Evolutionary conservation across 2,113 vertebrate species (phyloP), one percentile per base, ranked within the genome.

Genomic region (Ophiodon elongatus): DNA sequence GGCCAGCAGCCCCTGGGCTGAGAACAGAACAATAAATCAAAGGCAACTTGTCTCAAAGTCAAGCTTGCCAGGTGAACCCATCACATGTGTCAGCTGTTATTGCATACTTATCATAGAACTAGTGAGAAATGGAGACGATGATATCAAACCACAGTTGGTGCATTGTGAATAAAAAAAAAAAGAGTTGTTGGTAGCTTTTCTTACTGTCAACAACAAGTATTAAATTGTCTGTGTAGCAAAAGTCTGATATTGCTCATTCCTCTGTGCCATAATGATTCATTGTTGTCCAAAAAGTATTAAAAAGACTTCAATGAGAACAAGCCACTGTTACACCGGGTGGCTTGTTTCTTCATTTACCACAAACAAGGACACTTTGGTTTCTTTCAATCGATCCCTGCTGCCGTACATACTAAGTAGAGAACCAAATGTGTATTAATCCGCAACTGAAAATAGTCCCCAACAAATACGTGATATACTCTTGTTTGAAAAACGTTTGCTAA

Each of bases 11-110:
- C 56, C n/a, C 19, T 2, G 72, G 79, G 57, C 35, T 57, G 47
- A 68, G 54, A 73, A 54, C 13, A n/a, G 75, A 56, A 52, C 63
- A 59, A 69, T 66, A 71, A 78, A 71, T 80, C 45, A 78, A 25
- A 37, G 63, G n/a, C 45, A 54, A 19, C 75, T 19, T n/a, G n/a
- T n/a, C n/a, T n/a, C n/a, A n/a, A 60, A 73, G 54, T 7, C 25
- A 2, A 21, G 47, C 68, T 35, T 54, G 62, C 23, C 1, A 47
- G 31, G 65, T 25, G 35, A 69, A 70, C 25, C 33, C 21, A 77
- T 73, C 41, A 54, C 59, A 66, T 1, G 8, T 67, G 57, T 65
- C 59, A 62, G 50, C 45, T 29, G 47, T 33, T 14, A 37, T 8
- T 14, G 10, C 41, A 9, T 56, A 41, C n/a, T 14, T 43, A 62